A percentile compares a stretch with the other conserved stretches of the same genome.
These are phyloP conservation scores for Typhlichthys subterraneus DNA, from an alignment of 2,797 vertebrate species.

Conservation along the genomic window DNA sequence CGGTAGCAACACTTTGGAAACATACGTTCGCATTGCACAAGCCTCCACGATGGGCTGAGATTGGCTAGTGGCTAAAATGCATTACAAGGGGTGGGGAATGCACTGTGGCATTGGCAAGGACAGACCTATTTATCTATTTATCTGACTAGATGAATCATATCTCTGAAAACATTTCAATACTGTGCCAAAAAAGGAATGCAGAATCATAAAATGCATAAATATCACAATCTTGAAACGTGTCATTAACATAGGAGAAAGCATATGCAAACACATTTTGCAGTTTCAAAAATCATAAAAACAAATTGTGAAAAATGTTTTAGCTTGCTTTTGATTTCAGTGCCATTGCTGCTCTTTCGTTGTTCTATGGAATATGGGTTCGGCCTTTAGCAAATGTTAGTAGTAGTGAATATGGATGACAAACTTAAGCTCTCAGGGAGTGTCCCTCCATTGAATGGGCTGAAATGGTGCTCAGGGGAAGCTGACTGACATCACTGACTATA, in stretches of 20 bases:
- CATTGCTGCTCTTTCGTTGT: neutral
- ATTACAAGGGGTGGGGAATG: neutral
- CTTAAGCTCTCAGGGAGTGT: conserved; percentile 4
- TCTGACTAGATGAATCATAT: neutral
- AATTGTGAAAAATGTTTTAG: neutral
- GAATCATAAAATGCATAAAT: neutral
- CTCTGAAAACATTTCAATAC: neutral
- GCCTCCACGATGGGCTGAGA: conserved; percentile 2
- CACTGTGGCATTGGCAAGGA: neutral
- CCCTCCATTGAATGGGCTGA: neutral
- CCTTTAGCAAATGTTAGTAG: neutral
- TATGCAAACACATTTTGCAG: neutral
- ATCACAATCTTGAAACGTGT: neutral
- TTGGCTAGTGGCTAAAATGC: neutral
- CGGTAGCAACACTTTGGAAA: conserved; percentile 17
- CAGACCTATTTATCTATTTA: neutral
- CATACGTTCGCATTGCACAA: conserved; percentile 20
- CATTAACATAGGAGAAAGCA: conserved; percentile 1
- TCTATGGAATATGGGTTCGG: neutral
- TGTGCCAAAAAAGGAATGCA: too few relatives aligned
- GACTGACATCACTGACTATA: neutral
- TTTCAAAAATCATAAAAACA: neutral
- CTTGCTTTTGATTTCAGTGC: neutral
- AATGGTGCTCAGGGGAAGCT: neutral
- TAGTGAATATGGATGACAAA: conserved; percentile 2